These are phyloP conservation scores for Brachyopa scutellaris DNA, from an alignment of 2,888 invertebrate species.

Conservation along the genomic window DNA sequence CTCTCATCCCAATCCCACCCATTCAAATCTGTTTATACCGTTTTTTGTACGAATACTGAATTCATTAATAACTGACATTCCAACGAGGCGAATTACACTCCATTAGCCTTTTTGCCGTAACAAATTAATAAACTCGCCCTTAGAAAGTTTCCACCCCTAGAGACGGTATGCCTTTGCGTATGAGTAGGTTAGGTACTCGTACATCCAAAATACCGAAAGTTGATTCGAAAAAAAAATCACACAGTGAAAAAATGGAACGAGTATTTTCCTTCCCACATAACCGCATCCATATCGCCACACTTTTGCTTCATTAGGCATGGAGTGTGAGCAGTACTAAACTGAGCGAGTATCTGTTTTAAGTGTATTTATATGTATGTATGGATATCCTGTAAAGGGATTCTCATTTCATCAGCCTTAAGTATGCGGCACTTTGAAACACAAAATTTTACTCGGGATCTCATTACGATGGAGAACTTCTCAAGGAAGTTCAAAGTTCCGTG, in stretches of 20 bases:
- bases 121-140: conserved; percentile 65
- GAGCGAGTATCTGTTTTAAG: not conserved
- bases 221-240: conserved; percentile 8
- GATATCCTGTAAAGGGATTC: conserved; percentile 23
- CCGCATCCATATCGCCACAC: conserved; percentile 30
- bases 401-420: conserved; percentile 35
- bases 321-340: not conserved
- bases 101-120: conserved; percentile 52
- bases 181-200: too few species aligned
- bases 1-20: not conserved
- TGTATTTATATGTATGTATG: conserved; percentile 14
- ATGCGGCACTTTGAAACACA: conserved; percentile 28
- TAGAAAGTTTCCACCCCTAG: conserved; percentile 37
- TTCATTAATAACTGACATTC: conserved; percentile 51
- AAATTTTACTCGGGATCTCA: conserved; percentile 55
- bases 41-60: conserved; percentile 27
- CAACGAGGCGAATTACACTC: conserved; percentile 47
- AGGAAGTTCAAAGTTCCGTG: conserved; percentile 47
- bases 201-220: not conserved
- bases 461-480: conserved; percentile 51
- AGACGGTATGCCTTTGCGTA: conserved; percentile 21
- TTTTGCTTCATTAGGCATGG: conserved; percentile 36
- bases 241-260: conserved; percentile 23
- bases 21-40: not conserved
- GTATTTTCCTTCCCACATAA: conserved; percentile 16